phyloP scores from a whole-genome alignment of 2,797 vertebrate species.

The Siniperca obscura region DNA sequence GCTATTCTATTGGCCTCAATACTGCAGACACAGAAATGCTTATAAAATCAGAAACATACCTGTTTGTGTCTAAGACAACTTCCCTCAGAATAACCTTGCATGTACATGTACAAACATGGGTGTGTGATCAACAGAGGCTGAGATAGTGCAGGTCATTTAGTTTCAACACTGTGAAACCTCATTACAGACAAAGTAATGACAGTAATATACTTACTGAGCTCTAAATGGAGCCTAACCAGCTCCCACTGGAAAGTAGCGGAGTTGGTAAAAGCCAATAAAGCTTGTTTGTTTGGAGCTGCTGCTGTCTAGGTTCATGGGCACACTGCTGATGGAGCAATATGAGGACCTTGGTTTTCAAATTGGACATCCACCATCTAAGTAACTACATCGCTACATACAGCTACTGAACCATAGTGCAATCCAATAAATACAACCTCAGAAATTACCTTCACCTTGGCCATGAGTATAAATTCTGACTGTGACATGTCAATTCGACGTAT shows the following conservation, averaged over 20 bases:
- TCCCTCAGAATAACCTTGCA: neutral
- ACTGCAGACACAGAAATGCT: neutral
- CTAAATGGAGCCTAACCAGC: conserved; percentile 66
- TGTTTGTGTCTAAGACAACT: neutral
- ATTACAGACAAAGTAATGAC: conserved; percentile 63
- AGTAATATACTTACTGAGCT: conserved; percentile 70
- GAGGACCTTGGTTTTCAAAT: conserved; percentile 9
- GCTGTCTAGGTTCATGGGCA: conserved; percentile 11
- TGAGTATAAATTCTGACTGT: neutral
- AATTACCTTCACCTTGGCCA: neutral
- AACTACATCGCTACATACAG: neutral
- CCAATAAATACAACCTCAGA: neutral
- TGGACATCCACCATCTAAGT: neutral
- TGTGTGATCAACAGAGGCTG: conserved; percentile 22
- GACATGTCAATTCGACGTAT: neutral
- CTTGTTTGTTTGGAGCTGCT: conserved; percentile 35
- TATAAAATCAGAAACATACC: neutral
- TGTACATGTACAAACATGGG: neutral
- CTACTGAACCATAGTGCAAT: neutral
- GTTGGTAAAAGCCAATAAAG: conserved; percentile 65
- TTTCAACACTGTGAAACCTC: conserved; percentile 59
- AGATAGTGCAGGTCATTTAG: conserved; percentile 51
- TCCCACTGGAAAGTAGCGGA: conserved; percentile 47
- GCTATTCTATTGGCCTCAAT: neutral
- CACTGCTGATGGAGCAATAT: conserved; percentile 15